These are phyloP conservation scores for Erithacus rubecula DNA, from an alignment of 2,797 vertebrate species.

Conservation along the genomic window DNA sequence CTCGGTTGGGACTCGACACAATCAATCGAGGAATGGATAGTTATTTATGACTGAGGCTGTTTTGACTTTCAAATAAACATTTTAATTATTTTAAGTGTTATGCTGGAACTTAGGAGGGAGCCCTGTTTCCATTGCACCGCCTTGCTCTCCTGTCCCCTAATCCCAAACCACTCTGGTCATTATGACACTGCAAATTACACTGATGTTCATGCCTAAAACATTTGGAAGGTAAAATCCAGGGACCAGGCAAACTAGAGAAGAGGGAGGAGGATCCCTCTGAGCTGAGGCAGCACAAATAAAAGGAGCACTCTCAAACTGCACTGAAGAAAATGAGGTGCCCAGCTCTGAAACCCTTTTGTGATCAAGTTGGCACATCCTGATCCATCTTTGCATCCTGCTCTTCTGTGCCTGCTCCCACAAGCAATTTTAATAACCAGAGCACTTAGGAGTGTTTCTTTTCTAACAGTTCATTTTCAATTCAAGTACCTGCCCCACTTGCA, in stretches of 20 bases:
- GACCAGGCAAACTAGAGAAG: not conserved
- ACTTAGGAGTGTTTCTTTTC: not conserved
- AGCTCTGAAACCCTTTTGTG: not conserved
- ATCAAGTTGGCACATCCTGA: not conserved
- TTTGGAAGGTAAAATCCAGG: not conserved
- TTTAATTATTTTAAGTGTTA: constrained; percentile 73
- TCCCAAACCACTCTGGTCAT: not conserved
- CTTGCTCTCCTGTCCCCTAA: not conserved
- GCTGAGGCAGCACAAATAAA: not conserved
- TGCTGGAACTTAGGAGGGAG: not conserved
- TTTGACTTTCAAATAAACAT: constrained; percentile 71
- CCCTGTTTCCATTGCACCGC: not conserved
- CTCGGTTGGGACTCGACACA: not conserved
- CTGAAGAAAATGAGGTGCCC: not conserved
- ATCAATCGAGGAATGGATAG: constrained; percentile 46
- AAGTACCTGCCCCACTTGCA: not conserved
- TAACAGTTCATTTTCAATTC: not conserved
- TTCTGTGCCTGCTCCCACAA: not conserved
- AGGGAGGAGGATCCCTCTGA: not conserved
- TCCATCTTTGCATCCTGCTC: not conserved
- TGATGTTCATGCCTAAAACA: not conserved
- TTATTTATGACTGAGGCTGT: constrained; percentile 62
- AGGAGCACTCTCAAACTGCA: not conserved
- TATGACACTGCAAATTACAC: not conserved
- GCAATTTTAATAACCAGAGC: not conserved